Conservation (phyloP, 1,140 invertebrate species). For the Ostrea denselamellosa region DNA sequence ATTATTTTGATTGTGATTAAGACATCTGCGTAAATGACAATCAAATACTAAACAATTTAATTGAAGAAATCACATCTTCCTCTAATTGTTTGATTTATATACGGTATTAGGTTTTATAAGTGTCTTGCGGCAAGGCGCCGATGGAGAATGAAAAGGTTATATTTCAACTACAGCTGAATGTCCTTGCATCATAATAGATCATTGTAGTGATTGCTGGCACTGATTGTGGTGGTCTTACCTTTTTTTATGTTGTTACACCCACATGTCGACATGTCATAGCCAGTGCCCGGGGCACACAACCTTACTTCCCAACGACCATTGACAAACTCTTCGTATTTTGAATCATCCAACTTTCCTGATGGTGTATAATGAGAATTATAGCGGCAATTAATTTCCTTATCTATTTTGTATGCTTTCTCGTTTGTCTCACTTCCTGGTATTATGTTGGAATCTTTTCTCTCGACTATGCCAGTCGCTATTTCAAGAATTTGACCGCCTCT, state of each 20-base stretch:
- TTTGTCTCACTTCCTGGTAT: not conserved
- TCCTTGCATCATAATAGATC: too few relatives aligned
- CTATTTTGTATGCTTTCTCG: not conserved
- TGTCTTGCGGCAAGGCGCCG: too few relatives aligned
- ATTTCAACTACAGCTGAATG: too few relatives aligned
- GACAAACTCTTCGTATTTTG: slow-evolving; percentile 3
- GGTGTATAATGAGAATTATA: not conserved
- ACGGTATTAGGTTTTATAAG: too few relatives aligned
- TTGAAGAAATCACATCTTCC: too few relatives aligned
- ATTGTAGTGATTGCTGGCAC: too few relatives aligned
- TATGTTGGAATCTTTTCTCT: not conserved
- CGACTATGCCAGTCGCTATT: not conserved
- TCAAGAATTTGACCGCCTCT: not conserved
- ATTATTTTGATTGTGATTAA: too few relatives aligned
- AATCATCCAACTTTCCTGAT: not conserved
- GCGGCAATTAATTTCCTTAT: slow-evolving; percentile 4
- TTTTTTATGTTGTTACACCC: not conserved
- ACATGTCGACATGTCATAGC: not conserved
- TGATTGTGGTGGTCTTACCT: not conserved
- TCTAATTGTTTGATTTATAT: too few relatives aligned
- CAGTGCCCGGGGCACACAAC: slow-evolving; percentile 25
- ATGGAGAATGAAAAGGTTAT: too few relatives aligned
- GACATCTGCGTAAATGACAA: too few relatives aligned
- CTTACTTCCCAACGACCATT: slow-evolving; percentile 17
- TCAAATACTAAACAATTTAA: too few relatives aligned